phyloP scores from a whole-genome alignment of 2,797 vertebrate species.

The Clarias platycephalus region DNA sequence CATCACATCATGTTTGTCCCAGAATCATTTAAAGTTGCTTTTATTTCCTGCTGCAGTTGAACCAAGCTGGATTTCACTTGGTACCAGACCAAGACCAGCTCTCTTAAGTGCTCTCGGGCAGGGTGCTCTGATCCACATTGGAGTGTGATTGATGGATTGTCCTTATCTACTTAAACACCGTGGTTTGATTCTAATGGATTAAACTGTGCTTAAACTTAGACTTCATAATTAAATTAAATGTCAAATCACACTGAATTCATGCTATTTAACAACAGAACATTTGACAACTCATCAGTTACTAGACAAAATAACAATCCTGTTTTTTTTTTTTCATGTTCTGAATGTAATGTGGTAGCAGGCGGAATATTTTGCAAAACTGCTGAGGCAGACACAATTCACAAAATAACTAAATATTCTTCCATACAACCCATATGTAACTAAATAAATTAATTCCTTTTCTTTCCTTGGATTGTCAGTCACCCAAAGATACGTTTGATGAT shows the following conservation, averaged over 20 bases:
- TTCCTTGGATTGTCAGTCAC: too few species aligned
- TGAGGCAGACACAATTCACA: too few species aligned
- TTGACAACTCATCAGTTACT: background rate
- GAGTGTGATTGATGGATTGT: background rate
- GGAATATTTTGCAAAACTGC: too few species aligned
- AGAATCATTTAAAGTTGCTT: background rate
- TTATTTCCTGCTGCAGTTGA: background rate
- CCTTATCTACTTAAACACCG: background rate
- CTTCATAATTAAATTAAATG: background rate
- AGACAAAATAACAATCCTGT: background rate
- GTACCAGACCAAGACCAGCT: background rate
- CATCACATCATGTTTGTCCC: background rate
- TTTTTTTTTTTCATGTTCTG: too few species aligned
- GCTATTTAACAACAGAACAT: background rate
- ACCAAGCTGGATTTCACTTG: background rate
- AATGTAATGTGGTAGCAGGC: too few species aligned
- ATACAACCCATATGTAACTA: too few species aligned
- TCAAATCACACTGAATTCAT: background rate
- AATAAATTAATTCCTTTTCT: too few species aligned
- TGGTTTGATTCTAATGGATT: background rate
- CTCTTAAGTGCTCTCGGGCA: background rate
- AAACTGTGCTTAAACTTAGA: background rate
- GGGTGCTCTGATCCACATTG: background rate
- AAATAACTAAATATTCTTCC: too few species aligned
- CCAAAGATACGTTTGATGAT: too few species aligned